Percentiles rank a stretch among this genome's conserved stretches.
phyloP scores from a whole-genome alignment of 2,888 invertebrate genomes.

The Macropis europaea region DNA sequence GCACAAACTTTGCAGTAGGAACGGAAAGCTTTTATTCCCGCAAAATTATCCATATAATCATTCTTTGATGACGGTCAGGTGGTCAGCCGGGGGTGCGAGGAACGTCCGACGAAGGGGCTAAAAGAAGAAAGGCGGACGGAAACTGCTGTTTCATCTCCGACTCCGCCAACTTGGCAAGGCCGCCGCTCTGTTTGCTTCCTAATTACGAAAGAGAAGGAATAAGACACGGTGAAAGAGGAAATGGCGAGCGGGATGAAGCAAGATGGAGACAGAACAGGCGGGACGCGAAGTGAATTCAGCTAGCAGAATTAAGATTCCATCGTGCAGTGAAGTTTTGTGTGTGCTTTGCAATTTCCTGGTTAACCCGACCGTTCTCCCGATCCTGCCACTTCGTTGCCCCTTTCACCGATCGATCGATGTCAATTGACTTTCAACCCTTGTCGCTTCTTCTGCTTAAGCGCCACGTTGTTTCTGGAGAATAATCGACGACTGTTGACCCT shows the following conservation, averaged over 20 bases:
- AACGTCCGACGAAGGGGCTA: conserved; percentile 5
- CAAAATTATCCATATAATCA: too few species aligned
- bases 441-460: too few species aligned
- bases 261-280: conserved; percentile 32
- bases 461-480: too few species aligned
- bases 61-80: too few species aligned
- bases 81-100: not conserved
- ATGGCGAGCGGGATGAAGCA: conserved; percentile 30
- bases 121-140: conserved; percentile 65
- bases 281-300: conserved; percentile 60
- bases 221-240: conserved; percentile 39
- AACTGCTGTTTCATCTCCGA: conserved; percentile 75
- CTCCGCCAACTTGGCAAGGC: conserved; percentile 75
- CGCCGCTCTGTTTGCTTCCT: conserved; percentile 74
- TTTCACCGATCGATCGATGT: conserved; percentile 3
- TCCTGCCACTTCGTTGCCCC: not conserved
- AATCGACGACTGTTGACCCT: too few species aligned
- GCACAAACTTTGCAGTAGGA: too few species aligned
- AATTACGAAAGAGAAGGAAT: conserved; percentile 70
- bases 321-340: conserved; percentile 69
- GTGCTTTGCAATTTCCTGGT: conserved; percentile 73
- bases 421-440: too few species aligned
- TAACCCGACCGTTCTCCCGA: conserved; percentile 57
- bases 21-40: too few species aligned
- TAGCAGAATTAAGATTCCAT: conserved; percentile 73